Conservation (phyloP, 2,888 invertebrate species). For the Dioctria rufipes region DNA sequence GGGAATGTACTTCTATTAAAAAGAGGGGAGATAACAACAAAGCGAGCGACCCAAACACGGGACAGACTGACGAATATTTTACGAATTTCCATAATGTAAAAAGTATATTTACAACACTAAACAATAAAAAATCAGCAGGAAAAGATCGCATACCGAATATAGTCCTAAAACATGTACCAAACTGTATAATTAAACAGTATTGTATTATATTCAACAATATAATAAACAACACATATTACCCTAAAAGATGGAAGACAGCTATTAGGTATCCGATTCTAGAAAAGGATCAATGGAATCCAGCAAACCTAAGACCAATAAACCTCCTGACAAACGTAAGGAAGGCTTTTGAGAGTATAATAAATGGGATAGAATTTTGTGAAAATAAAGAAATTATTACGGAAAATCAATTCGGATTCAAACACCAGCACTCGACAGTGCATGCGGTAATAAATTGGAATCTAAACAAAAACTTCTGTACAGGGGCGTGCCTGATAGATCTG, state of each 20-base stretch:
- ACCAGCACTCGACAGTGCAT: slow-evolving; percentile 17
- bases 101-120: background rate
- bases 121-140: background rate
- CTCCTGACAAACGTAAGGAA: background rate
- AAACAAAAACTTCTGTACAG: slow-evolving; percentile 10
- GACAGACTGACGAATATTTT: background rate
- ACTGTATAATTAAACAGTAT: background rate
- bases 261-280: background rate
- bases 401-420: slow-evolving; percentile 38
- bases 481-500: slow-evolving; percentile 18
- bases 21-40: no score
- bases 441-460: slow-evolving; percentile 8
- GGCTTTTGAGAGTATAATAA: background rate
- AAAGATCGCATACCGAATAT: background rate
- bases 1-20: no score
- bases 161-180: background rate
- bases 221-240: background rate
- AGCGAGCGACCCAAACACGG: background rate
- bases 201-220: background rate
- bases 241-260: background rate
- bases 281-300: background rate
- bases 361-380: background rate
- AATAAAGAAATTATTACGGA: slow-evolving; percentile 28
- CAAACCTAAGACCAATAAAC: background rate
- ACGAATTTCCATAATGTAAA: background rate